phyloP scores from a whole-genome alignment of 2,113 vertebrate species.

The Sisor rabdophorus region DNA sequence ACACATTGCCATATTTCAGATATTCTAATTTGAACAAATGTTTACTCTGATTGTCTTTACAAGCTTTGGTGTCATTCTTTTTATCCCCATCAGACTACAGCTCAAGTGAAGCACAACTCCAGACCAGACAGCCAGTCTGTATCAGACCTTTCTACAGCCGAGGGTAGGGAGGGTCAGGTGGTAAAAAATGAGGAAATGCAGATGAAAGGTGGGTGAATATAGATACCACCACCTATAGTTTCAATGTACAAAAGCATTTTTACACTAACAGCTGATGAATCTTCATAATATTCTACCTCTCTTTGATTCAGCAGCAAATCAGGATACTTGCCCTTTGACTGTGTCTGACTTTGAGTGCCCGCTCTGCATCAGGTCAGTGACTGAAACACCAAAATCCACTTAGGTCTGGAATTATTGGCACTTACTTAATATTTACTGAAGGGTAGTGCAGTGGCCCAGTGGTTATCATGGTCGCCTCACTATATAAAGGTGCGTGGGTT shows the following conservation, averaged over 20 bases:
- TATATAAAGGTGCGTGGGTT: too few species aligned
- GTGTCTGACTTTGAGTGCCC: constrained; percentile 84
- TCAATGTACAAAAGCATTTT: neutral
- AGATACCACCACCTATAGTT: neutral
- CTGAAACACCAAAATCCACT: neutral
- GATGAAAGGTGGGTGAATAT: constrained; percentile 46
- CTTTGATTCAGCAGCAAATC: constrained; percentile 41
- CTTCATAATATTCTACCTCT: neutral
- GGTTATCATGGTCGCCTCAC: too few species aligned
- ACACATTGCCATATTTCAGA: too few species aligned
- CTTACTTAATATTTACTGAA: too few species aligned
- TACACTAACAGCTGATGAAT: neutral
- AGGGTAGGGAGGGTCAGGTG: constrained; percentile 69
- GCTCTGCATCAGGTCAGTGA: constrained; percentile 82
- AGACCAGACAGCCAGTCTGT: constrained; percentile 69
- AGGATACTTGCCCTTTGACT: constrained; percentile 63
- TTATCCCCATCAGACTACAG: constrained; percentile 7
- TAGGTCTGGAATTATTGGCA: neutral
- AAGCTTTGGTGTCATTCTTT: neutral
- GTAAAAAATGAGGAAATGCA: constrained; percentile 61
- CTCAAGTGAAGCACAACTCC: constrained; percentile 54
- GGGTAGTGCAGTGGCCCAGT: too few species aligned
- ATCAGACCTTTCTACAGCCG: constrained; percentile 66
- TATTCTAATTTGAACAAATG: neutral
- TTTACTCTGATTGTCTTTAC: neutral